Conservation (phyloP, 2,797 vertebrate genomes). For the Poecile montanus region DNA sequence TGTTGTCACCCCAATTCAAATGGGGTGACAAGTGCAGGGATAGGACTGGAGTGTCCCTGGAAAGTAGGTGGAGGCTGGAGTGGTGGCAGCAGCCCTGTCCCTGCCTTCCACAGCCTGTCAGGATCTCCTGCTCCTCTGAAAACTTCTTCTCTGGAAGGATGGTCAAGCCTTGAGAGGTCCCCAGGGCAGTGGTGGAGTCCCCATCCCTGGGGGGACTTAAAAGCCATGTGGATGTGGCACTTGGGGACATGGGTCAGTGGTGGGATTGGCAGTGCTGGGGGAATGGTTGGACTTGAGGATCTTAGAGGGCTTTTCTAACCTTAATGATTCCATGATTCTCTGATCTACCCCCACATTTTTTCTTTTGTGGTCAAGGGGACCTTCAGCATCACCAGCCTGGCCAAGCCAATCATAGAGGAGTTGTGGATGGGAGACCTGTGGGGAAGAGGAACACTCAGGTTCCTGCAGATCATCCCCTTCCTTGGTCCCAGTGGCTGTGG, state of each 20-base stretch:
- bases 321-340: not conserved
- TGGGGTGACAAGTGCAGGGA: not conserved
- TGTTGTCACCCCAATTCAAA: not conserved
- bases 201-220: not conserved
- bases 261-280: not conserved
- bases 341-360: not conserved
- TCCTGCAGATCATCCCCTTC: not conserved
- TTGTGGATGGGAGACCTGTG: not conserved
- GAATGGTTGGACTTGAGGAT: rapidly evolving
- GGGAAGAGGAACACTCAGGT: not conserved
- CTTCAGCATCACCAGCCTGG: not conserved
- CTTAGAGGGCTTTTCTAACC: not conserved
- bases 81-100: not conserved
- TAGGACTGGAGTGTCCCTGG: not conserved
- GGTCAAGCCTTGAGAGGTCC: not conserved
- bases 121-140: not conserved
- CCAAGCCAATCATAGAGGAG: not conserved
- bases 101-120: not conserved
- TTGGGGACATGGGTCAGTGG: not conserved
- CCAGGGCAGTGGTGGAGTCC: not conserved
- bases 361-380: not conserved
- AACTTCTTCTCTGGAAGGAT: not conserved
- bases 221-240: not conserved
- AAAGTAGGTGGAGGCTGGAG: not conserved
- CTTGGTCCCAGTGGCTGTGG: not conserved